Percentiles rank a stretch among this genome's conserved stretches.
phyloP scores from a whole-genome alignment of 1,140 invertebrate genomes.

The Temnothorax curvispinosus region DNA sequence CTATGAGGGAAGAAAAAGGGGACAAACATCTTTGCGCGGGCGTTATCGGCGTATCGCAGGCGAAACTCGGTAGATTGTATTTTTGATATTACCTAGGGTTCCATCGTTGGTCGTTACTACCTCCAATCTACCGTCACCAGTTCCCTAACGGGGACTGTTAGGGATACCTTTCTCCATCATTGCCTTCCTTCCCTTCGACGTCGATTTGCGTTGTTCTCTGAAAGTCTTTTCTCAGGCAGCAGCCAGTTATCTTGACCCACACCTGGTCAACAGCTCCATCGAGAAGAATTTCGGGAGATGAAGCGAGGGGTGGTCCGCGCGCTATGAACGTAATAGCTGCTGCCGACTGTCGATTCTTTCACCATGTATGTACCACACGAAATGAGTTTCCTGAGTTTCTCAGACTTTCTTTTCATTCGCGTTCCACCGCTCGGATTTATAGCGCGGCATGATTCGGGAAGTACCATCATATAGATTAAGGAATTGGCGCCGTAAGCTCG shows the following conservation, averaged over 20 bases:
- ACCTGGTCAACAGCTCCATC: constrained; percentile 46
- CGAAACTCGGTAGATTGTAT: constrained; percentile 63
- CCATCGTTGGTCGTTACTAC: constrained; percentile 57
- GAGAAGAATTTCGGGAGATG: constrained; percentile 51
- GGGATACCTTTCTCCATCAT: not conserved
- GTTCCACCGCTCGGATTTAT: constrained; percentile 1
- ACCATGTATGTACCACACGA: constrained; percentile 3
- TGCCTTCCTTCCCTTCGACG: not conserved
- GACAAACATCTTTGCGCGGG: constrained; percentile 14
- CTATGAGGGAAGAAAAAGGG: not conserved
- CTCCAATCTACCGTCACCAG: constrained; percentile 61
- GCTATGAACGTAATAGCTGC: constrained; percentile 42
- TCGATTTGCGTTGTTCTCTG: constrained; percentile 18
- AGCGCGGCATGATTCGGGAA: not conserved
- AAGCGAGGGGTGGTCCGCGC: not conserved
- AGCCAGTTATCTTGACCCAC: constrained; percentile 44
- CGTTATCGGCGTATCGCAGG: constrained; percentile 49
- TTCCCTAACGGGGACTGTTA: constrained; percentile 9
- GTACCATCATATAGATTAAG: constrained; percentile 30
- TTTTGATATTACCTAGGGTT: constrained; percentile 43
- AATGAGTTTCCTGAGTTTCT: constrained; percentile 58
- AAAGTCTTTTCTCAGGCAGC: constrained; percentile 20
- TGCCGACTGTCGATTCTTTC: constrained; percentile 59
- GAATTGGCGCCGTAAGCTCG: constrained; percentile 23
- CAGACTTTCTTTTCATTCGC: constrained; percentile 5